Conservation (phyloP, 2,888 invertebrate genomes). For the Minunthozetes semirufus region DNA sequence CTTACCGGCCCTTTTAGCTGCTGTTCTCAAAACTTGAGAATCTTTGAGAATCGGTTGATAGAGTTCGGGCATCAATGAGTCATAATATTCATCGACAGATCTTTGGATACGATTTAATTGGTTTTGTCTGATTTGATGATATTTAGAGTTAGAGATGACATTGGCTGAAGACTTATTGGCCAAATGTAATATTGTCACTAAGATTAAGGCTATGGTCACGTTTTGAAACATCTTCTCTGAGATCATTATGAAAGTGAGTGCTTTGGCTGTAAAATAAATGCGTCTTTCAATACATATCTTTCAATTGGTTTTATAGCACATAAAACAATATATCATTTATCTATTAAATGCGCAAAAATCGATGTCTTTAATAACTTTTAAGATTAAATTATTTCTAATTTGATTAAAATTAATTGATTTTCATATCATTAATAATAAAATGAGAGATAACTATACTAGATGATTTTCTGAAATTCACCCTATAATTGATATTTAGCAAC, state of each 20-base stretch:
- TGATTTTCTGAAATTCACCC: too few relatives aligned
- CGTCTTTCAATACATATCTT: background rate
- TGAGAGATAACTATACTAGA: too few relatives aligned
- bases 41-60: background rate
- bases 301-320: too few relatives aligned
- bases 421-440: too few relatives aligned
- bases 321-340: too few relatives aligned
- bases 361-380: too few relatives aligned
- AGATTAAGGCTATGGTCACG: background rate
- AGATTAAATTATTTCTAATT: too few relatives aligned
- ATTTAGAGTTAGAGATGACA: background rate
- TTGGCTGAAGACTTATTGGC: background rate
- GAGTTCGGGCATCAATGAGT: background rate
- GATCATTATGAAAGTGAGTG: background rate
- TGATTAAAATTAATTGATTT: too few relatives aligned
- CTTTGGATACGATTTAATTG: constrained; percentile 3
- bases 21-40: background rate
- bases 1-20: constrained; percentile 38
- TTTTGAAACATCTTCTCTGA: background rate
- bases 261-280: background rate
- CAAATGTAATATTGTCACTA: background rate
- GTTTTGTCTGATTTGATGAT: background rate
- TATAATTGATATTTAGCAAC: too few relatives aligned
- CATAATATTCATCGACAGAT: constrained; percentile 13
- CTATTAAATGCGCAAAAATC: too few relatives aligned